Evolutionary conservation across 2,888 invertebrate genomes (phyloP).

Genomic region (Sminthurides aquaticus): DNA sequence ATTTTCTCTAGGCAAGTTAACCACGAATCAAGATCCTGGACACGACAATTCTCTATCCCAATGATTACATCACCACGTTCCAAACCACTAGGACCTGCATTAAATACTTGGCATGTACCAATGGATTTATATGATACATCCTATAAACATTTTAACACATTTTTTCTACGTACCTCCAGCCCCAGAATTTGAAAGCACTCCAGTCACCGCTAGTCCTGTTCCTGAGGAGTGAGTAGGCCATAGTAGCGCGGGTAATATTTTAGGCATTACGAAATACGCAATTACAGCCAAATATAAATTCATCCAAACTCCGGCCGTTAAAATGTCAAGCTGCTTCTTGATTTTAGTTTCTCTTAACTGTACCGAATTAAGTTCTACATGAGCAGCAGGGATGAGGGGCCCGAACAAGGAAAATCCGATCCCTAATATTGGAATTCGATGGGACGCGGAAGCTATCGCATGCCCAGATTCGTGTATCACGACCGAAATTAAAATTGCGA

Average conservation of each 20-base stretch:
- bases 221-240: constrained; percentile 40
- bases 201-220: constrained; percentile 39
- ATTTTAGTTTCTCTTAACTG: constrained; percentile 37
- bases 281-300: constrained; percentile 40
- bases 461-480: constrained; percentile 42
- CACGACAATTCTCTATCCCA: constrained; percentile 41
- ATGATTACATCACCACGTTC: constrained; percentile 40
- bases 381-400: constrained; percentile 39
- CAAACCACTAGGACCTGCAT: constrained; percentile 39
- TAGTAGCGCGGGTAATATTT: constrained; percentile 36
- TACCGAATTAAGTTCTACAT: constrained; percentile 41
- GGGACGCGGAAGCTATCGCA: constrained; percentile 41
- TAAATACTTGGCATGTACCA: constrained; percentile 1
- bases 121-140: neutral
- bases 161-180: constrained; percentile 34
- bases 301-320: constrained; percentile 43
- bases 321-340: constrained; percentile 41
- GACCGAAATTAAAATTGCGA: constrained; percentile 42
- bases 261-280: constrained; percentile 41
- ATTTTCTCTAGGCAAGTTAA: constrained; percentile 40
- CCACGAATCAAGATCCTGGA: constrained; percentile 41
- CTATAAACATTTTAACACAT: no score
- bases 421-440: constrained; percentile 40
- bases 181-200: constrained; percentile 36
- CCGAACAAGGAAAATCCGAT: constrained; percentile 42